Evolutionary conservation across 2,888 invertebrate species (phyloP), one percentile per base, ranked within the genome.

Genomic region (Rotaria macrura): DNA sequence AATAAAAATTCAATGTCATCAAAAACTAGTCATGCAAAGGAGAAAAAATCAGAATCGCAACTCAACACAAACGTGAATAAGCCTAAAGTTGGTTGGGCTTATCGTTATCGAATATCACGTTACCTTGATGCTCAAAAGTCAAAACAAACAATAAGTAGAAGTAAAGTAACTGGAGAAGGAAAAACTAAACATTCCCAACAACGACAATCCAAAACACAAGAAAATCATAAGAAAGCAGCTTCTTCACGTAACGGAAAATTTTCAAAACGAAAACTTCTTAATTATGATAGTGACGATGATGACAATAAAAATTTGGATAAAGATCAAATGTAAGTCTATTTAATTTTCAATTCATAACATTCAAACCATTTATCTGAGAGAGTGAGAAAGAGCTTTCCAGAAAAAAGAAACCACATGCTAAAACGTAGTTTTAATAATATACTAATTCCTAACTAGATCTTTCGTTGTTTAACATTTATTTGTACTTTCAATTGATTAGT

Each of bases 1-100:
- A 34, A 34, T 1, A 65, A 34, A 65, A 3, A 12, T 1, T 10
- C 20, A 14, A 9, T 17, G 17, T 2, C n/a, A n/a, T 43, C 79
- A 43, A 79, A 79, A 79, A 0, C 79, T 5, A n/a, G 1, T 23
- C 40, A 40, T 79, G 20, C 0, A 1, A 79, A 79, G 14, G 43
- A 79, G 17, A 79, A 43, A 43, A 40, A 79, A n/a, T 10, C 40
- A 7, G 23, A 43, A n/a, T n/a, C 74, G 43, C 10, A 1, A 43
- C 10, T 1, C 23, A 23, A n/a, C 7, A 20, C 1, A 4, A 29
- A 38, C 14, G 57, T 12, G 4, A 34, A 74, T n/a, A 86, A 86
- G 25, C 86, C 84, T 9, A 84, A 79, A 57, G 86, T 86, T 20
- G 86, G 86, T 38, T 86, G 84, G 84, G 43, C 72, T 34, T 84